Percentiles rank a stretch among this genome's conserved stretches.
Conservation (phyloP, 2,113 vertebrate species). For the Greenwoodochromis staneri region DNA sequence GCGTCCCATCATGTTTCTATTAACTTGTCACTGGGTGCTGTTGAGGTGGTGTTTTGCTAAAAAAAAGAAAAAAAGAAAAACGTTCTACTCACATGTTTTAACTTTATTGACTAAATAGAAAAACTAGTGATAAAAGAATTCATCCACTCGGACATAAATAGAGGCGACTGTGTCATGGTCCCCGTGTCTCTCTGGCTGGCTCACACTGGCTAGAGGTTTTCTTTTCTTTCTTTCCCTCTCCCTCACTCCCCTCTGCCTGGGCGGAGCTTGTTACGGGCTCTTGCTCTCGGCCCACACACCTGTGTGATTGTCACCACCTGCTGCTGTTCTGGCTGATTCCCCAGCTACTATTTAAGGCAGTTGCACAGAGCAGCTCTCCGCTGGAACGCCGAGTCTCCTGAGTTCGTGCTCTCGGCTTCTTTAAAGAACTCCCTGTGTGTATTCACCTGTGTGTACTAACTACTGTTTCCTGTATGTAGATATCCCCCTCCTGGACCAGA, state of each 20-base stretch:
- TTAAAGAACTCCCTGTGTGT: rapidly evolving
- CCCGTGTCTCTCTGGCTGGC: neutral
- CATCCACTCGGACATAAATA: neutral
- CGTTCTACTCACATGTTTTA: neutral
- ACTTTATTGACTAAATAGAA: neutral
- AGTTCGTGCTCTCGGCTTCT: no score
- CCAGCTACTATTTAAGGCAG: neutral
- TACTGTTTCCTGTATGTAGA: rapidly evolving
- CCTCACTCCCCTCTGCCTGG: neutral
- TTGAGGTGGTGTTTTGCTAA: neutral
- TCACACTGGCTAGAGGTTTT: neutral
- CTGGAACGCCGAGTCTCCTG: no score
- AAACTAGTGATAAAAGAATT: neutral
- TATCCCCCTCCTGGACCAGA: no score
- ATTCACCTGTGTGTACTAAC: no score
- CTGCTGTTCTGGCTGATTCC: neutral
- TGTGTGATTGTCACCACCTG: neutral
- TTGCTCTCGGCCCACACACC: rapidly evolving
- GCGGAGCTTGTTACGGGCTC: neutral
- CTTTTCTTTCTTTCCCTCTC: rapidly evolving
- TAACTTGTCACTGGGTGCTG: neutral
- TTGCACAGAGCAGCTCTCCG: neutral
- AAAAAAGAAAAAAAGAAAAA: neutral
- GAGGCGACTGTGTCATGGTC: neutral
- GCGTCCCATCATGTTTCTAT: neutral